Conservation (phyloP, 2,113 vertebrate genomes). For the Isurus oxyrinchus region DNA sequence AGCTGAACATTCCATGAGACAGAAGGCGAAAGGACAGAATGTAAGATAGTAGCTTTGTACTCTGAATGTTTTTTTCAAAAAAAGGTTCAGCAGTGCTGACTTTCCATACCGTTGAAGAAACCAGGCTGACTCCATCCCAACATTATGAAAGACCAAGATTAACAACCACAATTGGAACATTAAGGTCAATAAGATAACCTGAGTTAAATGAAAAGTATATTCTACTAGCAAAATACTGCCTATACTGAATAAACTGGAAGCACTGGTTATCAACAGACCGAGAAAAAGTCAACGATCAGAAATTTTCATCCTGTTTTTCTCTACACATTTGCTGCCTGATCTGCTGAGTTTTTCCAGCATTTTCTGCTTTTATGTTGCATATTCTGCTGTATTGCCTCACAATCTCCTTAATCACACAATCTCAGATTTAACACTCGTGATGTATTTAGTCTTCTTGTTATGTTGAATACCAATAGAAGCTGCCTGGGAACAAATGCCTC, state of each 20-base stretch:
- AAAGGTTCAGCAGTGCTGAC: background rate
- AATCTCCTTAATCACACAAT: background rate
- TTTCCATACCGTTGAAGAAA: background rate
- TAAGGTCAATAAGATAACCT: too few species aligned
- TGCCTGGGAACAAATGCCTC: background rate
- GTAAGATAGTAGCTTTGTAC: background rate
- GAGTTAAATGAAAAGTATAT: background rate
- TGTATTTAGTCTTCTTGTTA: background rate
- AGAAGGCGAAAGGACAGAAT: background rate
- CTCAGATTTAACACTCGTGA: background rate
- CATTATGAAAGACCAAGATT: background rate
- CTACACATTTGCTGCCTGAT: background rate
- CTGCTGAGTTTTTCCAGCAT: background rate
- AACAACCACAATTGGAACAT: background rate
- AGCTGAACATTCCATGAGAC: background rate
- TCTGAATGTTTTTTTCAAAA: background rate
- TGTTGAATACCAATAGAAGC: background rate
- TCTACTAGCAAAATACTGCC: background rate
- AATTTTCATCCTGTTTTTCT: background rate
- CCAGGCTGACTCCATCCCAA: background rate
- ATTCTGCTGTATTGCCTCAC: background rate
- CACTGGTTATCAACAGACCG: background rate
- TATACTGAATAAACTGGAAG: background rate
- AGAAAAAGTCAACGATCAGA: background rate
- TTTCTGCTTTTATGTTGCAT: background rate